Percentiles rank a stretch among this genome's conserved stretches.
Evolutionary conservation across 2,888 invertebrate species (phyloP).

Genomic region (Strigamia transsilvanica): DNA sequence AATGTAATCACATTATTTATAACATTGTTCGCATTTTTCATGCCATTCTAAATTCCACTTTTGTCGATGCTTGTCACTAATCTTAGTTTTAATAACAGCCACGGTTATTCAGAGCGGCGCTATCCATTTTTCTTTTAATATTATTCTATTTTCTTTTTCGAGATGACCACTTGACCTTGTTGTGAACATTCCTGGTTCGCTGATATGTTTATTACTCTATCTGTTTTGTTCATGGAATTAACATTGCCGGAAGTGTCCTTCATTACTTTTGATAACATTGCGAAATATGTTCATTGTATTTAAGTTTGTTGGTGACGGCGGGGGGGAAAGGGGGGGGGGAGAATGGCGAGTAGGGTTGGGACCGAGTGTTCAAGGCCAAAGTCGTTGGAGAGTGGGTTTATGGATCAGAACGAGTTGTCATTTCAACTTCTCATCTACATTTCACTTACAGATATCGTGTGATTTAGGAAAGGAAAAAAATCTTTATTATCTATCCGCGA

Average conservation of each 20-base stretch:
- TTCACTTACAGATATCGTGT: constrained; percentile 29
- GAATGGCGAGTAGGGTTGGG: background rate
- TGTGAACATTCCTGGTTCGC: no score
- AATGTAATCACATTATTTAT: no score
- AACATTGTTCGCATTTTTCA: no score
- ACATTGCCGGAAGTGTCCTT: background rate
- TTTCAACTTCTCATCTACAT: constrained; percentile 1
- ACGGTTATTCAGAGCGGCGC: no score
- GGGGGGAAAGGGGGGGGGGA: background rate
- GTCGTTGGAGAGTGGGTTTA: constrained; percentile 5
- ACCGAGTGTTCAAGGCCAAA: constrained; percentile 19
- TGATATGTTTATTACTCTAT: no score
- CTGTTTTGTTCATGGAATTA: no score
- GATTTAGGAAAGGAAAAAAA: background rate
- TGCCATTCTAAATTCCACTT: no score
- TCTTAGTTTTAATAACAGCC: no score
- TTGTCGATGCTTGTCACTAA: no score
- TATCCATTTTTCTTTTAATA: no score
- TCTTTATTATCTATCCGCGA: background rate
- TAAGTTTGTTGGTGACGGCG: background rate
- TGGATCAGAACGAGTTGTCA: constrained; percentile 13
- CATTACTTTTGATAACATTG: background rate
- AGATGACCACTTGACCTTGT: no score
- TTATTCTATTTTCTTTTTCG: no score
- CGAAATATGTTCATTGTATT: background rate